Conservation (phyloP, 1,140 invertebrate genomes). For the Nebria ingens region DNA sequence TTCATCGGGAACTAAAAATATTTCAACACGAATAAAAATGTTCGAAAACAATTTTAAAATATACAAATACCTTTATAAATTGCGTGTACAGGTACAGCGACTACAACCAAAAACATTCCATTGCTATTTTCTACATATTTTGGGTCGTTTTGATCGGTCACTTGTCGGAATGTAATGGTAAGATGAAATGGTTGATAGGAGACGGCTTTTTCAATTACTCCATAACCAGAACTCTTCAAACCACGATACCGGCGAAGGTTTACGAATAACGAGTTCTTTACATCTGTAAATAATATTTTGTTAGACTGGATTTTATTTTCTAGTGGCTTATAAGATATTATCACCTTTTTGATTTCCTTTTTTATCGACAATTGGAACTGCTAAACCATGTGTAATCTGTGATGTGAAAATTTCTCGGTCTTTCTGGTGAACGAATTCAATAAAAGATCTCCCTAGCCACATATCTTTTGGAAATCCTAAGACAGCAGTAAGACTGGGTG, state of each 20-base stretch:
- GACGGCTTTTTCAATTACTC: slow-evolving; percentile 47
- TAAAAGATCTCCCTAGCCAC: slow-evolving; percentile 75
- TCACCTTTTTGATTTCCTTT: slow-evolving; percentile 29
- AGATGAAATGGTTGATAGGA: slow-evolving; percentile 64
- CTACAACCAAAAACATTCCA: slow-evolving; percentile 56
- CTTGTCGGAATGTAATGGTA: slow-evolving; percentile 54
- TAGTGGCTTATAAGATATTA: not conserved
- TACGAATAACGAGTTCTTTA: slow-evolving; percentile 35
- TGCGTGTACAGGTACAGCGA: slow-evolving; percentile 58
- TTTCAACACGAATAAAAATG: slow-evolving; percentile 10
- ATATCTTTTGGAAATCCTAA: slow-evolving; percentile 73
- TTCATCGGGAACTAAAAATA: slow-evolving; percentile 51
- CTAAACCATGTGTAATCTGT: slow-evolving; percentile 43
- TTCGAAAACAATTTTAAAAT: not conserved
- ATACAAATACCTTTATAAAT: slow-evolving; percentile 58
- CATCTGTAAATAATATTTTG: slow-evolving; percentile 21
- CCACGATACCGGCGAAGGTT: slow-evolving; percentile 44
- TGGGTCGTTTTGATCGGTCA: slow-evolving; percentile 33
- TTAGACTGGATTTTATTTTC: too few species aligned
- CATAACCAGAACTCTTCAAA: slow-evolving; percentile 44
- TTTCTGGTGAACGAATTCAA: slow-evolving; percentile 74
- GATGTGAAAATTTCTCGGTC: slow-evolving; percentile 47
- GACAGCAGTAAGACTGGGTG: slow-evolving; percentile 53
- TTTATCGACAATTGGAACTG: slow-evolving; percentile 38
- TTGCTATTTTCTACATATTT: slow-evolving; percentile 33